Conservation (phyloP, 1,140 invertebrate species). For the Nasonia vitripennis region DNA sequence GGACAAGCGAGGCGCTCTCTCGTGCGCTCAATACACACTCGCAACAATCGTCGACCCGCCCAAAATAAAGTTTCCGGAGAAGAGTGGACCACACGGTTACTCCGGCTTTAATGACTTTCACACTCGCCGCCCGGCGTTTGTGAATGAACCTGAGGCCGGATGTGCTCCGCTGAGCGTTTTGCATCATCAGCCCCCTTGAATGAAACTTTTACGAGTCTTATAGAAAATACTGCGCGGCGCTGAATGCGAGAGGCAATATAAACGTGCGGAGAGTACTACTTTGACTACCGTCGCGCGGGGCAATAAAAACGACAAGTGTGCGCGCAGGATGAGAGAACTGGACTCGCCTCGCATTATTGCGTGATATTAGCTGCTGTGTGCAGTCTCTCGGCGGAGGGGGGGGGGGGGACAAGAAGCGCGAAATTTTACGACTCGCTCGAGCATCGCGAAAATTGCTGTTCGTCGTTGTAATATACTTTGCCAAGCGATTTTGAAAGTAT, state of each 20-base stretch:
- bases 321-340: conserved; percentile 23
- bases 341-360: conserved; percentile 62
- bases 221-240: neutral
- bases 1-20: neutral
- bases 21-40: neutral
- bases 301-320: neutral
- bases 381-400: conserved; percentile 60
- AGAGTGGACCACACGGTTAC: neutral
- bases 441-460: neutral
- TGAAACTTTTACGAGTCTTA: neutral
- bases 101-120: neutral
- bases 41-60: neutral
- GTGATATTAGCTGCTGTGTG: conserved; percentile 65
- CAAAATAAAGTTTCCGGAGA: conserved; percentile 17
- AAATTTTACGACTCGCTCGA: conserved; percentile 65
- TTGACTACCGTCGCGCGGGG: neutral
- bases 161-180: neutral
- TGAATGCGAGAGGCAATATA: neutral
- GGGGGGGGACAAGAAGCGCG: conserved; percentile 61
- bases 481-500: neutral
- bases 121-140: neutral
- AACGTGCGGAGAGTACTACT: neutral
- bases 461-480: neutral
- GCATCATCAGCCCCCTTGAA: neutral
- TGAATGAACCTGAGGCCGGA: no score